A percentile compares a stretch with the other conserved stretches of the same genome.
Conservation (phyloP, 1,140 invertebrate genomes). For the Pseudomyrmex concolor region DNA sequence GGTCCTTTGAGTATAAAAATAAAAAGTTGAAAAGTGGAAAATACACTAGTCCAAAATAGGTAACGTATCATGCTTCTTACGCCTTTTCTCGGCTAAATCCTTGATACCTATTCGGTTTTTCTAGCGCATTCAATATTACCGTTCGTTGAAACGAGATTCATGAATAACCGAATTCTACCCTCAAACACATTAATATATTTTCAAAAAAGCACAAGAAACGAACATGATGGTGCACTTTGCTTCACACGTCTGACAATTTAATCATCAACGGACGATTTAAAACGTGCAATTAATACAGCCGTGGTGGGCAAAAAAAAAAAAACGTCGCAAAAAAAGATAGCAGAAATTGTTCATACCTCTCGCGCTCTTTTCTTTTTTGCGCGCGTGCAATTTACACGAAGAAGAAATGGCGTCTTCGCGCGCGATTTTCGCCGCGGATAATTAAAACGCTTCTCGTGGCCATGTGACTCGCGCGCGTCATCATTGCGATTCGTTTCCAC, state of each 20-base stretch:
- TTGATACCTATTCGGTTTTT: constrained; percentile 8
- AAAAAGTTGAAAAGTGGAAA: not conserved
- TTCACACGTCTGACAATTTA: constrained; percentile 45
- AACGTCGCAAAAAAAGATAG: constrained; percentile 39
- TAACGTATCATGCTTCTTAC: not conserved
- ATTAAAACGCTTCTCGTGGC: constrained; percentile 26
- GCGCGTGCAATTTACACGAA: constrained; percentile 14
- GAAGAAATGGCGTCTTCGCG: not conserved
- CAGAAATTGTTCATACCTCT: constrained; percentile 44
- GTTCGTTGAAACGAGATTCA: not conserved
- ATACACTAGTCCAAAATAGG: not conserved
- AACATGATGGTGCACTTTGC: constrained; percentile 41
- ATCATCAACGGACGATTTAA: constrained; percentile 47
- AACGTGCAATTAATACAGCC: constrained; percentile 50
- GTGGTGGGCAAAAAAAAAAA: constrained; percentile 18
- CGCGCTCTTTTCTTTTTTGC: too few relatives aligned
- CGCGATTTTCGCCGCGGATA: constrained; percentile 10
- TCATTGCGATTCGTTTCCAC: constrained; percentile 20
- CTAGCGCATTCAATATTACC: constrained; percentile 5
- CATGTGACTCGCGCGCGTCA: constrained; percentile 38
- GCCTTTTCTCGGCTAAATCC: not conserved
- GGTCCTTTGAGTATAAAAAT: not conserved
- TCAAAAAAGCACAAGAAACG: constrained; percentile 30
- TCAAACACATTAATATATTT: constrained; percentile 51
- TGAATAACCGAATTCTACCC: constrained; percentile 33